phyloP scores from a whole-genome alignment of 2,888 invertebrate genomes.

The Ormia ochracea region DNA sequence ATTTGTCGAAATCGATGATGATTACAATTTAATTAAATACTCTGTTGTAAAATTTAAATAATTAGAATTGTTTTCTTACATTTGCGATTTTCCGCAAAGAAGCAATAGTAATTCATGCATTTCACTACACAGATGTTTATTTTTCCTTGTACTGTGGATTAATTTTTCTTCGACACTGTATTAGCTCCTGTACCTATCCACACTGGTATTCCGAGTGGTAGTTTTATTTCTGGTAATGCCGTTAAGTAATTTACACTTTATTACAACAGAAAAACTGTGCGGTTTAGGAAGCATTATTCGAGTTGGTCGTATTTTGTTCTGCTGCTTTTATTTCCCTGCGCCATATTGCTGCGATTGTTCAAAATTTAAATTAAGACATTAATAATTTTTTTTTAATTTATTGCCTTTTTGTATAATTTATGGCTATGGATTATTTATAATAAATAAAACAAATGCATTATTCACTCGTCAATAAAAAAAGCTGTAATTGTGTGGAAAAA shows the following conservation, averaged over 20 bases:
- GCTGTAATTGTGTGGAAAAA: background rate
- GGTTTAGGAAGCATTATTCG: slow-evolving; percentile 48
- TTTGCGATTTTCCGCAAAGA: too few species aligned
- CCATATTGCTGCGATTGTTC: slow-evolving; percentile 24
- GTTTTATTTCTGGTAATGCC: slow-evolving; percentile 32
- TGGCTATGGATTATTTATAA: slow-evolving; percentile 52
- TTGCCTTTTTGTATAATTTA: slow-evolving; percentile 51
- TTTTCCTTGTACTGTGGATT: too few species aligned
- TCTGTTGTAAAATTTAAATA: too few species aligned
- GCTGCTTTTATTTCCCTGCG: slow-evolving; percentile 21
- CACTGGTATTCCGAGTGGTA: background rate
- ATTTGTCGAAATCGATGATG: too few species aligned
- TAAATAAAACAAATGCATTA: slow-evolving; percentile 40
- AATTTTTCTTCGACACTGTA: background rate
- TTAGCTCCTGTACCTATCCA: background rate
- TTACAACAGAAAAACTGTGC: slow-evolving; percentile 9
- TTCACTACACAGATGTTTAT: too few species aligned
- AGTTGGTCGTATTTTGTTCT: slow-evolving; percentile 8
- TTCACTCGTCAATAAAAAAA: slow-evolving; percentile 2
- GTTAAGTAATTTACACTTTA: slow-evolving; percentile 51
- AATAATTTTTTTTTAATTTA: slow-evolving; percentile 52
- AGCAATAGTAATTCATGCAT: too few species aligned
- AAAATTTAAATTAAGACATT: slow-evolving; percentile 58
- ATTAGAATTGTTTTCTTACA: too few species aligned
- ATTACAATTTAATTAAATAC: too few species aligned